Evolutionary conservation across 2,888 invertebrate species (phyloP).

Genomic region (Mechanitis mazaeus): DNA sequence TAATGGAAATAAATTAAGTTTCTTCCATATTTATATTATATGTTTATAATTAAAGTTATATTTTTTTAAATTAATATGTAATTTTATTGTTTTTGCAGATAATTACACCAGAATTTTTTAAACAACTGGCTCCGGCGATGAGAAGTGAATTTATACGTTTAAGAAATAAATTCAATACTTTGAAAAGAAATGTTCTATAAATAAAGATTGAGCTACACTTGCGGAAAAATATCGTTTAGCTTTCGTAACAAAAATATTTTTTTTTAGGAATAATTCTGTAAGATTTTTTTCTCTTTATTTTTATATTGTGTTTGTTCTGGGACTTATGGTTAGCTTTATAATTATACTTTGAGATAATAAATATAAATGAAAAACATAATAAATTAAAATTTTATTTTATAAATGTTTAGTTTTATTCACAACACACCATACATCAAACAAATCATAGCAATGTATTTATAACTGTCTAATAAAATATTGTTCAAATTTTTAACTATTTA

Average conservation of each 20-base stretch:
- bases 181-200: not conserved
- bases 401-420: conserved; percentile 14
- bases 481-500: no score
- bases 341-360: no score
- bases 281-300: no score
- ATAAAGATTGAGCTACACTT: not conserved
- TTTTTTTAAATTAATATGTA: not conserved
- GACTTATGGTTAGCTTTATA: no score
- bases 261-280: no score
- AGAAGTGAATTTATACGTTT: not conserved
- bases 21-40: no score
- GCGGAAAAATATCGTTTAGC: not conserved
- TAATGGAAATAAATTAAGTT: no score
- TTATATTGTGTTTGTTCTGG: not conserved
- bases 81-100: not conserved
- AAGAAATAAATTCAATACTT: conserved; percentile 3
- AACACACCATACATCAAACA: conserved; percentile 20
- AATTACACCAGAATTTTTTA: conserved; percentile 7
- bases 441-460: not conserved
- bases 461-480: no score
- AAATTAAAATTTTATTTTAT: conserved; percentile 19
- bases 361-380: conserved; percentile 7
- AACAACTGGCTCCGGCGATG: not conserved
- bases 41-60: no score
- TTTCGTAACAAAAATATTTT: no score